Conservation (phyloP, 2,113 vertebrate genomes). For the Leptodactylus fuscus region DNA sequence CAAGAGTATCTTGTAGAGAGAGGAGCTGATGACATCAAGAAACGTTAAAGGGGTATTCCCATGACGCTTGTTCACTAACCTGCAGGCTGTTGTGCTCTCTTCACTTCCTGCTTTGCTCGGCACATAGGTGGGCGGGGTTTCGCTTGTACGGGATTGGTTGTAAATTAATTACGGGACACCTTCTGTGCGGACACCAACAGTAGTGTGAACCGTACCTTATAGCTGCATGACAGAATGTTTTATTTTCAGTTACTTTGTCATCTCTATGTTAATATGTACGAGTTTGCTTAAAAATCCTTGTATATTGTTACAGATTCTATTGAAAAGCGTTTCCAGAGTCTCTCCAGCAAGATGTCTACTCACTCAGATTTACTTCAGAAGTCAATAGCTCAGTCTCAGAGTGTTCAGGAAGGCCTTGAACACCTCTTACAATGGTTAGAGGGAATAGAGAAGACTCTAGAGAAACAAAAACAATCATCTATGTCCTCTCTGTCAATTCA, state of each 20-base stretch:
- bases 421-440: constrained; percentile 84
- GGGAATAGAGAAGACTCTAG: constrained; percentile 75
- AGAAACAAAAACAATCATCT: constrained; percentile 69
- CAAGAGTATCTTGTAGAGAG: not conserved
- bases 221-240: too few relatives aligned
- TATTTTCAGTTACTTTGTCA: too few relatives aligned
- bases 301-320: constrained; percentile 77
- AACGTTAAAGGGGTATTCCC: too few relatives aligned
- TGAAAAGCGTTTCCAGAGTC: constrained; percentile 80
- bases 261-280: not conserved
- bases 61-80: too few relatives aligned
- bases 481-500: constrained; percentile 84
- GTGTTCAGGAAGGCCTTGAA: constrained; percentile 91
- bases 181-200: too few relatives aligned
- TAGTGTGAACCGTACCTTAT: too few relatives aligned
- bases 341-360: constrained; percentile 81
- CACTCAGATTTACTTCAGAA: constrained; percentile 91
- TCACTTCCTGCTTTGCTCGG: too few relatives aligned
- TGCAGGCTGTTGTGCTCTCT: too few relatives aligned
- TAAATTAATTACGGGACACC: too few relatives aligned
- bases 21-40: not conserved
- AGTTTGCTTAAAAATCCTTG: not conserved
- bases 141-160: too few relatives aligned
- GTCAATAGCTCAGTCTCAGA: constrained; percentile 92
- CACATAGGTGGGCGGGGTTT: too few relatives aligned